A percentile compares a stretch with the other conserved stretches of the same genome.
Evolutionary conservation across 2,888 invertebrate genomes (phyloP).

Genomic region (Rhabditoides inermis): DNA sequence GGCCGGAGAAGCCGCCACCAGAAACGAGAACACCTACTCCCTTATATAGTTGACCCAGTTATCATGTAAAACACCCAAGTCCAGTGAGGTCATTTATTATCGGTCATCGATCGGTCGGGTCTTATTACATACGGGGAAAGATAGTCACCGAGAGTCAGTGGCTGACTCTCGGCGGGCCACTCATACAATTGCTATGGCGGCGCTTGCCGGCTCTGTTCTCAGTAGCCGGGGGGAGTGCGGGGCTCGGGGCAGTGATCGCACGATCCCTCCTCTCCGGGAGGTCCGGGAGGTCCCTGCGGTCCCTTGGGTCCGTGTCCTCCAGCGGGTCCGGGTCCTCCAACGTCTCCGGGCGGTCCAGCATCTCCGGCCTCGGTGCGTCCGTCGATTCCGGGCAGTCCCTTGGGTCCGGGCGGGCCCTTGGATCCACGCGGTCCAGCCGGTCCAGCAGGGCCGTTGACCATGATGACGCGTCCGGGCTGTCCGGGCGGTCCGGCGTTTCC

Average conservation of each 20-base stretch:
- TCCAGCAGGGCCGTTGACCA: conserved; percentile 35
- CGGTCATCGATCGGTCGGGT: too few relatives aligned
- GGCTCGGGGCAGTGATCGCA: conserved; percentile 51
- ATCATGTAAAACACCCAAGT: background rate
- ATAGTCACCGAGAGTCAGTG: conserved; percentile 1
- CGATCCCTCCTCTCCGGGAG: conserved; percentile 46
- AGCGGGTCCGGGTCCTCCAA: conserved; percentile 36
- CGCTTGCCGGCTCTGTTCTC: conserved; percentile 9
- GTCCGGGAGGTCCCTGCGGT: conserved; percentile 40
- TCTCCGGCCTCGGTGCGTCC: conserved; percentile 28
- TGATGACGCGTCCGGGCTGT: conserved; percentile 40
- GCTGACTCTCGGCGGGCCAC: background rate
- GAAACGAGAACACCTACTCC: background rate
- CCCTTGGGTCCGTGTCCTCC: conserved; percentile 42
- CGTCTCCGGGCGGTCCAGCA: conserved; percentile 28
- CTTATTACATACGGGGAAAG: too few relatives aligned
- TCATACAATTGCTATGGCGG: too few relatives aligned
- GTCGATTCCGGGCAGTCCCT: conserved; percentile 44
- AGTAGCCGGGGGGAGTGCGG: conserved; percentile 48
- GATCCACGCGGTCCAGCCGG: conserved; percentile 44
- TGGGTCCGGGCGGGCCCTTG: conserved; percentile 43
- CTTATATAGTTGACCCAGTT: background rate
- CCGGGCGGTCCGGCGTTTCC: conserved; percentile 45
- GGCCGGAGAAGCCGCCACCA: too few relatives aligned
- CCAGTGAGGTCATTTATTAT: conserved; percentile 3